These are phyloP conservation scores for Rhinogobio ventralis DNA, from an alignment of 2,797 vertebrate genomes.

Conservation along the genomic window DNA sequence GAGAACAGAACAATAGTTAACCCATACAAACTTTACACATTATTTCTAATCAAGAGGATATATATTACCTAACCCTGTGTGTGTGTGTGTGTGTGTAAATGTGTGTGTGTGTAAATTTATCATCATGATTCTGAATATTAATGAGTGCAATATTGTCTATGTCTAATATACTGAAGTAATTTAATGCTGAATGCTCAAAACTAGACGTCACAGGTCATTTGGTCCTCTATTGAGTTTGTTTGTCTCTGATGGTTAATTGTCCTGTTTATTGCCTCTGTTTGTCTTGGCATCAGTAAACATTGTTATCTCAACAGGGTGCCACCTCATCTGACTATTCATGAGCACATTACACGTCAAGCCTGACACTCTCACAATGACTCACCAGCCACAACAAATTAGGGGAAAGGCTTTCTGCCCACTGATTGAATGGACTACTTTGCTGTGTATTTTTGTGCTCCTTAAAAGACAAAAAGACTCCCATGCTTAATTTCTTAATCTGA, in stretches of 20 bases:
- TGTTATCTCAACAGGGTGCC: conserved; percentile 61
- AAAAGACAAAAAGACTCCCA: background rate
- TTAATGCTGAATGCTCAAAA: conserved; percentile 18
- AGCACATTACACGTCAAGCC: conserved; percentile 43
- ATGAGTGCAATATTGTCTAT: conserved; percentile 14
- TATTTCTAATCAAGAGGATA: no score
- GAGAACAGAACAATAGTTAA: background rate
- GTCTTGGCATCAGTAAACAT: conserved; percentile 60
- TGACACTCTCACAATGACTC: conserved; percentile 53
- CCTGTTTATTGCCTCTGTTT: conserved; percentile 61
- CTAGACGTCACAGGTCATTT: conserved; percentile 34
- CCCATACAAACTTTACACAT: no score
- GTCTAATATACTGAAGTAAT: conserved; percentile 9
- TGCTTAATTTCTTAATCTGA: conserved; percentile 2
- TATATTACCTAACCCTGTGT: no score
- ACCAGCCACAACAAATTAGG: conserved; percentile 28
- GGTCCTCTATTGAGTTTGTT: conserved; percentile 52
- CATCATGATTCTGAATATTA: background rate
- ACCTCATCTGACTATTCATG: conserved; percentile 61
- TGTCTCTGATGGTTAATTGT: conserved; percentile 56
- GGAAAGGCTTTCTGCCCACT: conserved; percentile 28
- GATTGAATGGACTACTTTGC: conserved; percentile 10
- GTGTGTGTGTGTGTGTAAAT: no score
- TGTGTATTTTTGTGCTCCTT: background rate
- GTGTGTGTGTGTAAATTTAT: no score